Evolutionary conservation across 2,113 vertebrate genomes (phyloP).

Genomic region (Athene cunicularia): DNA sequence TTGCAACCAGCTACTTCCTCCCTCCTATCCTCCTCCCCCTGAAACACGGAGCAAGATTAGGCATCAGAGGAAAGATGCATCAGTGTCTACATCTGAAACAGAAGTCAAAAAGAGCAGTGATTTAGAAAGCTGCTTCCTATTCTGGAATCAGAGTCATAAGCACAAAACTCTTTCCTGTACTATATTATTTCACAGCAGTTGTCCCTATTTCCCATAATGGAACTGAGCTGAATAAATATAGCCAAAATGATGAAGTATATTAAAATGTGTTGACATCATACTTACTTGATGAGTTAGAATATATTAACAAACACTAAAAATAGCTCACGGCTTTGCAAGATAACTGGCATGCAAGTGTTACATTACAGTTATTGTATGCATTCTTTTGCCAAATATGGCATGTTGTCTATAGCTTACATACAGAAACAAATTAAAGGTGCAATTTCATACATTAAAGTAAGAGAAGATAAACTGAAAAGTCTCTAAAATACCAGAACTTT

Average conservation of each 20-base stretch:
- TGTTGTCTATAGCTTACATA: slow-evolving; percentile 1
- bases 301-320: slow-evolving; percentile 71
- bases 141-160: background rate
- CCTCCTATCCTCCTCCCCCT: background rate
- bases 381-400: slow-evolving; percentile 82
- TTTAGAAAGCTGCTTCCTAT: background rate
- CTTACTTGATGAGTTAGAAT: slow-evolving; percentile 61
- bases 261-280: slow-evolving; percentile 76
- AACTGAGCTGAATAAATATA: slow-evolving; percentile 45
- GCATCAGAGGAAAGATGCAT: background rate
- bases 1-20: background rate
- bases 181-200: slow-evolving; percentile 18
- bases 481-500: background rate
- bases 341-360: slow-evolving; percentile 70
- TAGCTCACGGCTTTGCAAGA: slow-evolving; percentile 63
- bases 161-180: background rate
- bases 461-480: background rate
- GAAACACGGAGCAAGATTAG: background rate
- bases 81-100: background rate
- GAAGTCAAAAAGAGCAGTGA: background rate
- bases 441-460: background rate
- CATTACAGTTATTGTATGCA: slow-evolving; percentile 73
- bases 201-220: slow-evolving; percentile 18
- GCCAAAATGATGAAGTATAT: slow-evolving; percentile 69
- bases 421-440: slow-evolving; percentile 20